Conservation (phyloP, 2,888 invertebrate species). For the Lapara coniferarum region DNA sequence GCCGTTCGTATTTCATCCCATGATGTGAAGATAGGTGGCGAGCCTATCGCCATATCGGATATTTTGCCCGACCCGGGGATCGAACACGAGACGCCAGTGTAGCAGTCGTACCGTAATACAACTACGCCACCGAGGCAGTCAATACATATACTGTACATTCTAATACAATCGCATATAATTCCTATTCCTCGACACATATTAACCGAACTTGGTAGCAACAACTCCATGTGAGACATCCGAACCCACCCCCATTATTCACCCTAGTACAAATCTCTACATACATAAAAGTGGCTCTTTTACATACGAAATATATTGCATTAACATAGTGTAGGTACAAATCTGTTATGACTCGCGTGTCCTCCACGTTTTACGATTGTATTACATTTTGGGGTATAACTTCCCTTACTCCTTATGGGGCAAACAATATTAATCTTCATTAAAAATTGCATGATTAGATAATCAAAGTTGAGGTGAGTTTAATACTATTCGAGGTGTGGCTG, state of each 20-base stretch:
- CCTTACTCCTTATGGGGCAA: not conserved
- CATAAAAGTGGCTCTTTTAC: constrained; percentile 53
- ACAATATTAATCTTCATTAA: not conserved
- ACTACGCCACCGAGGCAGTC: too few species aligned
- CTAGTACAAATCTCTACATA: constrained; percentile 53
- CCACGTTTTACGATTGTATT: constrained; percentile 11
- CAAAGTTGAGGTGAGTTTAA: too few species aligned
- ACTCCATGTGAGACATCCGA: constrained; percentile 41
- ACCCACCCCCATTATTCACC: constrained; percentile 42
- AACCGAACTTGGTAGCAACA: constrained; percentile 34
- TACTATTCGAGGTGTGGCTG: too few species aligned
- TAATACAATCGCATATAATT: too few species aligned
- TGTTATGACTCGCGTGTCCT: constrained; percentile 3
- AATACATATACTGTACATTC: too few species aligned
- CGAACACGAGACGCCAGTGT: too few species aligned
- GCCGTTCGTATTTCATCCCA: too few species aligned
- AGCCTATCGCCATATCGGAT: too few species aligned
- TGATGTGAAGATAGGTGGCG: too few species aligned
- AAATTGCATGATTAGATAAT: too few species aligned
- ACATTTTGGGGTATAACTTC: not conserved
- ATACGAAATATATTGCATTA: constrained; percentile 61
- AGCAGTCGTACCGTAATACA: too few species aligned
- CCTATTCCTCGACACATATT: not conserved
- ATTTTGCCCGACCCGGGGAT: too few species aligned
- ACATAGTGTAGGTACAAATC: constrained; percentile 38